Conservation (phyloP, 2,797 vertebrate species). For the Sebastes cheni region DNA sequence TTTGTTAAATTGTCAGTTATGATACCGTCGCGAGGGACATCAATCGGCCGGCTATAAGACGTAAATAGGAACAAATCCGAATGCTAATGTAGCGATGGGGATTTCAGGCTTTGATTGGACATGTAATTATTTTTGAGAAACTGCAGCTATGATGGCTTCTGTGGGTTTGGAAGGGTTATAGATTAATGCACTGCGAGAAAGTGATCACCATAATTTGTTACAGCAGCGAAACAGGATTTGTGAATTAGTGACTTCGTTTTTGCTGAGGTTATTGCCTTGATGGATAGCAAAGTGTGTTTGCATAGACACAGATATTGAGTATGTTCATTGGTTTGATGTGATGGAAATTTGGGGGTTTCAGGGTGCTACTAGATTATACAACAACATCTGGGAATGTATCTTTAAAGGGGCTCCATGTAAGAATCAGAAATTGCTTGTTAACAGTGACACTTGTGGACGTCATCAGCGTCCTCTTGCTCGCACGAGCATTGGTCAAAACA, state of each 20-base stretch:
- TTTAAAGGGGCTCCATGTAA: no score
- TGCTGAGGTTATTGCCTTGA: background rate
- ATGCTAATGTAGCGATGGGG: background rate
- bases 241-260: background rate
- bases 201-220: background rate
- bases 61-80: background rate
- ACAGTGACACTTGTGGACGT: no score
- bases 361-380: no score
- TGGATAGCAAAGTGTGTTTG: background rate
- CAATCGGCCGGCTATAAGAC: background rate
- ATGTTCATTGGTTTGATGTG: background rate
- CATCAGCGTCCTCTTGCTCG: no score
- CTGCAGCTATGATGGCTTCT: background rate
- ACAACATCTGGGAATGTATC: no score
- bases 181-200: background rate
- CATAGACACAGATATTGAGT: background rate
- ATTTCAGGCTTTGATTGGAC: background rate
- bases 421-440: no score
- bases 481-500: no score
- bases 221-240: background rate
- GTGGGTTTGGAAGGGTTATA: background rate
- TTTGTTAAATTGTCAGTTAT: constrained; percentile 6
- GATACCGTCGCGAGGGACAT: background rate
- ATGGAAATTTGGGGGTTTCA: no score
- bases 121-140: no score